Percentiles rank a stretch among this genome's conserved stretches.
Evolutionary conservation across 2,113 vertebrate genomes (phyloP).

Genomic region (Equus przewalskii): DNA sequence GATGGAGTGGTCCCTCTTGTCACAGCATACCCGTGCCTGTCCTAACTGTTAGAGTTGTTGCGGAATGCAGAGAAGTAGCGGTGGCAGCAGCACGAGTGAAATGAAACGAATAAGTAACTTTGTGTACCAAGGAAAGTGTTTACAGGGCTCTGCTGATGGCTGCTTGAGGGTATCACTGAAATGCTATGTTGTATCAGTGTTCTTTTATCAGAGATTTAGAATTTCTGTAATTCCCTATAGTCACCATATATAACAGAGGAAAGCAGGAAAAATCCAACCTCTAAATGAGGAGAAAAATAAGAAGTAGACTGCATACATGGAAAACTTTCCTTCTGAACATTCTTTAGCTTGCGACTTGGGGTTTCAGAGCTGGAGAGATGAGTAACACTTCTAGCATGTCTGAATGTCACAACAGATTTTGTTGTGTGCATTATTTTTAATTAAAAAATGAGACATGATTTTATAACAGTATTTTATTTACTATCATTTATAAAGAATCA

Average conservation of each 20-base stretch:
- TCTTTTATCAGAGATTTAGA: not conserved
- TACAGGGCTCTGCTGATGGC: not conserved
- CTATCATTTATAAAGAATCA: not conserved
- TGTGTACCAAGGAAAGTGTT: not conserved
- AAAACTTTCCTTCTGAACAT: not conserved
- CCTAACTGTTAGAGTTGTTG: not conserved
- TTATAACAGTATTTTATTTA: not conserved
- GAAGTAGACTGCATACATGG: not conserved
- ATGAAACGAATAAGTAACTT: not conserved
- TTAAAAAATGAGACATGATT: not conserved
- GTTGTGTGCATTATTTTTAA: not conserved
- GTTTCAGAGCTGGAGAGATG: not conserved
- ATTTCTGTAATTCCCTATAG: not conserved
- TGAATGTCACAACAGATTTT: not conserved
- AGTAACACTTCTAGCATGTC: not conserved
- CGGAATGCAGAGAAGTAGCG: not conserved
- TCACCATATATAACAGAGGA: not conserved
- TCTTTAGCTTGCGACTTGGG: not conserved
- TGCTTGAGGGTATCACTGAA: not conserved
- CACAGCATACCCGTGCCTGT: not conserved
- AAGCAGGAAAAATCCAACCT: not conserved
- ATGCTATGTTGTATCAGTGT: not conserved
- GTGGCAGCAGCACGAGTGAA: not conserved
- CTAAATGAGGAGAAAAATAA: not conserved
- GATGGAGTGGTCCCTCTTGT: no score